phyloP scores from a whole-genome alignment of 2,113 vertebrate species.

The Ovis canadensis region DNA sequence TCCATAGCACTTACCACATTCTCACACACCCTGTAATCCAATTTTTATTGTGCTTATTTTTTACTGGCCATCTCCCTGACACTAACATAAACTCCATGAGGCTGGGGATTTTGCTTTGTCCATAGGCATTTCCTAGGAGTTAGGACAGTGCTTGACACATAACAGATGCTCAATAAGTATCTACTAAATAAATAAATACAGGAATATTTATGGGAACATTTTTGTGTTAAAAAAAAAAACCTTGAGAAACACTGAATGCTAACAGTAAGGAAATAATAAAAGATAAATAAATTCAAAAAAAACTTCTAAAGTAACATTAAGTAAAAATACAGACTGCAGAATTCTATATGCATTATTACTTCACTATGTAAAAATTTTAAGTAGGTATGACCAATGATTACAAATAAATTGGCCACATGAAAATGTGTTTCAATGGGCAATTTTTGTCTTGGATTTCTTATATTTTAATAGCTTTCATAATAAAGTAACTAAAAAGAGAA shows the following conservation, averaged over 20 bases:
- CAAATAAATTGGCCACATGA: not conserved
- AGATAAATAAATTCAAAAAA: not conserved
- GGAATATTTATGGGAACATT: not conserved
- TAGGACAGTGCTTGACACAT: not conserved
- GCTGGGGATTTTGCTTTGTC: not conserved
- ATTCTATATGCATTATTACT: not conserved
- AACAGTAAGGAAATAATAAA: not conserved
- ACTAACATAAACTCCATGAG: not conserved
- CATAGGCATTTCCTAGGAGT: not conserved
- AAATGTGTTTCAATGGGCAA: not conserved
- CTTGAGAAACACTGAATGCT: not conserved
- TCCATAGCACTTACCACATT: not conserved
- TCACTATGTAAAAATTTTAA: not conserved
- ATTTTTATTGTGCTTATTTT: not conserved
- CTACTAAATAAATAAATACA: not conserved
- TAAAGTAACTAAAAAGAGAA: constrained; percentile 3
- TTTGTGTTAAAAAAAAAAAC: not conserved
- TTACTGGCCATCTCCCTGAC: not conserved
- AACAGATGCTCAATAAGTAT: not conserved
- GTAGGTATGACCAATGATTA: not conserved
- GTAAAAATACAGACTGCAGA: not conserved
- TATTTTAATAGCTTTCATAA: not conserved
- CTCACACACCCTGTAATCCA: not conserved
- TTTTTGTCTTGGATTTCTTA: constrained; percentile 14
- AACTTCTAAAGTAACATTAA: not conserved